These are phyloP conservation scores for Sitta carolinensis DNA, from an alignment of 2,797 vertebrate species.

Conservation along the genomic window DNA sequence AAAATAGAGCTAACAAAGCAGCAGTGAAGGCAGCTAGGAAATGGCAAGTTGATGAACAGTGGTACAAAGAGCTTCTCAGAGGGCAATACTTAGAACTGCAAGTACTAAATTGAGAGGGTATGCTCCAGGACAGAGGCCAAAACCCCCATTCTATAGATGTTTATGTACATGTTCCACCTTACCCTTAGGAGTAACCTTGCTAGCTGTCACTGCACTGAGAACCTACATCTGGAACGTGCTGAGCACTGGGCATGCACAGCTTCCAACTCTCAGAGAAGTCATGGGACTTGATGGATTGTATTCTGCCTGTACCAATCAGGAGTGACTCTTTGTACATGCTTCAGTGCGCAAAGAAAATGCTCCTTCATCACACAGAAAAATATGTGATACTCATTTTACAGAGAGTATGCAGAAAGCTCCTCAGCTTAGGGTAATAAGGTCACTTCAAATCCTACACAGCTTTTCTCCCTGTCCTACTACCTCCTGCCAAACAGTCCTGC, in stretches of 20 bases:
- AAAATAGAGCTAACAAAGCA: neutral
- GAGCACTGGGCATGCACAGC: neutral
- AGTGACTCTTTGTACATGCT: neutral
- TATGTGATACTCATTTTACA: neutral
- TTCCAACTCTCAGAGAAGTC: neutral
- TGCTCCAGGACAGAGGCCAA: neutral
- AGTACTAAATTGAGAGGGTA: neutral
- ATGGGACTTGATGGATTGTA: rapidly evolving
- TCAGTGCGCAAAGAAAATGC: neutral
- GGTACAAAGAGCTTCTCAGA: neutral
- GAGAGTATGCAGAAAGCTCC: neutral
- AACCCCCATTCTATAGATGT: neutral
- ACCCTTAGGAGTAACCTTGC: neutral
- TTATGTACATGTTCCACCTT: neutral
- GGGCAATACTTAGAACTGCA: neutral
- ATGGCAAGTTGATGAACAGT: neutral
- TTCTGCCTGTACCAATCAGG: neutral
- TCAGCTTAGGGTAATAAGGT: neutral
- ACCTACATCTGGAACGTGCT: neutral
- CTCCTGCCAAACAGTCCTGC: neutral
- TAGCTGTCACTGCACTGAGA: neutral
- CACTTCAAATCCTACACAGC: neutral
- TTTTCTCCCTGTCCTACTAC: neutral
- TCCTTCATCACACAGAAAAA: neutral
- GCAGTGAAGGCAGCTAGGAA: neutral